Conservation (phyloP, 2,113 vertebrate genomes). For the Oxyruncus cristatus region DNA sequence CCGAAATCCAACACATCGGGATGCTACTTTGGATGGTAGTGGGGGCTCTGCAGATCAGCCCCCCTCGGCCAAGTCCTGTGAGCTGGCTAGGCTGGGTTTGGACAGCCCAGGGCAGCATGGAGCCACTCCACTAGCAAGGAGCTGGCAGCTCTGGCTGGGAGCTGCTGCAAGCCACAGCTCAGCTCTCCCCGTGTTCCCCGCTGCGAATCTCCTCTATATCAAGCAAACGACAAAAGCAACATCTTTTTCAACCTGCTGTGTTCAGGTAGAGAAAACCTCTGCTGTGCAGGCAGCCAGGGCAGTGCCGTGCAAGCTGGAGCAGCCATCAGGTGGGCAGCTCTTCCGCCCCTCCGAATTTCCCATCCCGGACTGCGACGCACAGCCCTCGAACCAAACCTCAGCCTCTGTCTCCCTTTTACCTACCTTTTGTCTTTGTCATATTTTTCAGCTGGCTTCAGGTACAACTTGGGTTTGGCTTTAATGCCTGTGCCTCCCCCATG, state of each 20-base stretch:
- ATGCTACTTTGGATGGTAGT: not conserved
- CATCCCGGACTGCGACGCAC: accelerated
- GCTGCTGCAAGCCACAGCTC: not conserved
- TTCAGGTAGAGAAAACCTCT: not conserved
- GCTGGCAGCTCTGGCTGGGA: accelerated
- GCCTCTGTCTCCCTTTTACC: not conserved
- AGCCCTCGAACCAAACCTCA: not conserved
- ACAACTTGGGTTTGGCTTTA: not conserved
- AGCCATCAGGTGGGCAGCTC: not conserved
- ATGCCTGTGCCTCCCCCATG: not conserved
- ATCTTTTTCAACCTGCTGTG: not conserved
- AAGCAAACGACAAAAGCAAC: not conserved
- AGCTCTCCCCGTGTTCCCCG: not conserved
- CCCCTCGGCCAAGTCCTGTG: accelerated
- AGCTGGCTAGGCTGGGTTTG: not conserved
- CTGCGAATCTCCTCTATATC: not conserved
- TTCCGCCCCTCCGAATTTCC: not conserved
- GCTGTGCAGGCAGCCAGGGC: not conserved
- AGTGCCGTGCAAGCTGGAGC: not conserved
- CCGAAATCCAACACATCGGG: not conserved
- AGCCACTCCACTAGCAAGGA: not conserved
- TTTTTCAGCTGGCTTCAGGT: not conserved
- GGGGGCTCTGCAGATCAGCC: not conserved
- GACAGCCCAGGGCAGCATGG: not conserved
- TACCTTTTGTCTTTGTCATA: not conserved